phyloP scores from a whole-genome alignment of 2,888 invertebrate genomes.

The Phaonia tiefii region DNA sequence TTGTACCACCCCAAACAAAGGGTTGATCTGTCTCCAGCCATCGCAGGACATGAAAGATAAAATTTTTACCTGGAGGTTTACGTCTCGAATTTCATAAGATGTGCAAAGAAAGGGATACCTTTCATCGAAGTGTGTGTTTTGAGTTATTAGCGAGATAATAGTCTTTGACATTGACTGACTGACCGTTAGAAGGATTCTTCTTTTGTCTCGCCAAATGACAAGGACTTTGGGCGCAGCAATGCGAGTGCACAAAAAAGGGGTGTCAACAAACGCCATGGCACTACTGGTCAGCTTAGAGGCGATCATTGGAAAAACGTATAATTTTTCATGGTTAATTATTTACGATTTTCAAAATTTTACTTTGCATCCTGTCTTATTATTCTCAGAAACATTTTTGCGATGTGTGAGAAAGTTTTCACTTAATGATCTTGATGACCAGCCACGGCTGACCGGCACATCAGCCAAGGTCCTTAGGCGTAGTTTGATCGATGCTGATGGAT shows the following conservation, averaged over 20 bases:
- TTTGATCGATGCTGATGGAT: slow-evolving; percentile 73
- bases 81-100: slow-evolving; percentile 67
- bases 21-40: slow-evolving; percentile 70
- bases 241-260: slow-evolving; percentile 48
- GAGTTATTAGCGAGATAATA: slow-evolving; percentile 79
- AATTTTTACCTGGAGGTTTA: slow-evolving; percentile 70
- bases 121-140: slow-evolving; percentile 77
- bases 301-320: slow-evolving; percentile 60
- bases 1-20: slow-evolving; percentile 61
- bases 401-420: slow-evolving; percentile 75
- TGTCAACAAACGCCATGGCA: slow-evolving; percentile 67
- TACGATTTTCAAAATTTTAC: slow-evolving; percentile 53
- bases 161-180: slow-evolving; percentile 73
- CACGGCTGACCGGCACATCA: slow-evolving; percentile 38
- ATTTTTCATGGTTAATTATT: slow-evolving; percentile 79
- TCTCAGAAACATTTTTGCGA: neutral
- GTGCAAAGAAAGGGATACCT: slow-evolving; percentile 38
- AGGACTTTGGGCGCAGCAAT: neutral
- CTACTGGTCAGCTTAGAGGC: slow-evolving; percentile 74
- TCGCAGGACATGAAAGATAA: slow-evolving; percentile 22
- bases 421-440: slow-evolving; percentile 66
- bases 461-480: slow-evolving; percentile 62
- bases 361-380: slow-evolving; percentile 39
- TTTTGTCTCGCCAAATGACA: slow-evolving; percentile 25
- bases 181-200: slow-evolving; percentile 68